phyloP scores from a whole-genome alignment of 2,113 vertebrate genomes.

The Numenius arquata region DNA sequence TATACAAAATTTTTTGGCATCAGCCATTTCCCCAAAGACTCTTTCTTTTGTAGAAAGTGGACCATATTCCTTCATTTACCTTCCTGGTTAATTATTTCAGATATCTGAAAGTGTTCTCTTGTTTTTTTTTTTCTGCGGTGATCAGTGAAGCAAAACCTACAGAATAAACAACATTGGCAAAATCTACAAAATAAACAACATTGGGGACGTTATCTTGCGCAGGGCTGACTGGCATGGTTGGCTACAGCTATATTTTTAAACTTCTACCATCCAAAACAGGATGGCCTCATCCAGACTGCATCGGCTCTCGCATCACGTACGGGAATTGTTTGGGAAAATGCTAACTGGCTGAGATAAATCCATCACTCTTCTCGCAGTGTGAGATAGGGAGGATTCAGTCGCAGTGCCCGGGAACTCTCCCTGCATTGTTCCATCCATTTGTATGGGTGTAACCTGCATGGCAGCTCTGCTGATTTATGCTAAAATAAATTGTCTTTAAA shows the following conservation, averaged over 20 bases:
- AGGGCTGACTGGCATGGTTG: background rate
- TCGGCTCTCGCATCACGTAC: background rate
- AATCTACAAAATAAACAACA: background rate
- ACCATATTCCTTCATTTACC: background rate
- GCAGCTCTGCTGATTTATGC: background rate
- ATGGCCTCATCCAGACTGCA: background rate
- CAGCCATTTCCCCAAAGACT: background rate
- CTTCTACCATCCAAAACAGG: background rate
- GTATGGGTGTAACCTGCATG: background rate
- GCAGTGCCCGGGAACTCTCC: background rate
- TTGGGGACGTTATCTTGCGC: background rate
- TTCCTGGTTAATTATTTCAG: background rate
- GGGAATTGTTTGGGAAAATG: background rate
- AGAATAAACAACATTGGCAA: background rate
- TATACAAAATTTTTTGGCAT: background rate
- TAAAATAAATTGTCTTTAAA: background rate
- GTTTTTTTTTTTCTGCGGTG: background rate
- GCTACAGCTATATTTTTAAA: background rate
- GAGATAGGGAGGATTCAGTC: background rate
- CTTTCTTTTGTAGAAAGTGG: background rate
- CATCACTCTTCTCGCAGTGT: background rate
- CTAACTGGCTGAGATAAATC: background rate
- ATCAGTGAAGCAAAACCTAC: background rate
- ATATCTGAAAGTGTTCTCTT: background rate
- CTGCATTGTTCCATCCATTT: background rate